Evolutionary conservation across 2,888 invertebrate species (phyloP).

Genomic region (Amphipyra tragopoginis): DNA sequence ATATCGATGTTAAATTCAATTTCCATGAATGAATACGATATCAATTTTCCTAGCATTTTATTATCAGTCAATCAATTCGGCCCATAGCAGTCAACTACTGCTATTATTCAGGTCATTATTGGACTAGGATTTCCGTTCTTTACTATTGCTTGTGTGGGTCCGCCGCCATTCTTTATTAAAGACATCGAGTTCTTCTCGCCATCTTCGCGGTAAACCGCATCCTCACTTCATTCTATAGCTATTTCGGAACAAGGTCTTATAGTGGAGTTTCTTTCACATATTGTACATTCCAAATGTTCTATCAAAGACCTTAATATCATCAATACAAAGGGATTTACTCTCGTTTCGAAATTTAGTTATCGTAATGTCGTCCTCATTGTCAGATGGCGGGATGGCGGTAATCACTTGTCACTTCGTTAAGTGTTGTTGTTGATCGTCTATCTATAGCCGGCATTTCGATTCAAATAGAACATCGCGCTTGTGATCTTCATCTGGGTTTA

Average conservation of each 20-base stretch:
- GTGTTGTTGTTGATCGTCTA: slow-evolving; percentile 39
- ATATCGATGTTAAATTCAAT: no score
- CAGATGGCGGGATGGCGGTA: slow-evolving; percentile 24
- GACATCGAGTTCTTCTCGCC: neutral
- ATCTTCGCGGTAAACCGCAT: slow-evolving; percentile 16
- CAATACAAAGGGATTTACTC: slow-evolving; percentile 25
- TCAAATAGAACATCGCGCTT: neutral
- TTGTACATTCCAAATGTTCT: slow-evolving; percentile 2
- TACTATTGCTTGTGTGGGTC: no score
- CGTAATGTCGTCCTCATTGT: slow-evolving; percentile 9
- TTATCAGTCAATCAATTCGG: no score
- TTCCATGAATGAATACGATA: no score
- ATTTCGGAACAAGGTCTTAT: slow-evolving; percentile 4
- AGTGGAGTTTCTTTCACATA: slow-evolving; percentile 18
- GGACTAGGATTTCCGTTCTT: no score
- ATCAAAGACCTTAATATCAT: slow-evolving; percentile 8
- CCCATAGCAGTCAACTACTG: no score
- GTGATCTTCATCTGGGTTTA: neutral
- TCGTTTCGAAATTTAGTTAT: slow-evolving; percentile 23
- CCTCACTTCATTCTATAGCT: neutral
- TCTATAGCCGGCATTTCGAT: neutral
- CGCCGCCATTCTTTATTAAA: neutral
- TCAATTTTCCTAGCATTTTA: no score
- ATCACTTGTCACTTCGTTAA: slow-evolving; percentile 61
- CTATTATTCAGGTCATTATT: no score